Evolutionary conservation across 2,113 vertebrate genomes (phyloP), one percentile per base, ranked within the genome.

Genomic region (Tamias sibiricus): DNA sequence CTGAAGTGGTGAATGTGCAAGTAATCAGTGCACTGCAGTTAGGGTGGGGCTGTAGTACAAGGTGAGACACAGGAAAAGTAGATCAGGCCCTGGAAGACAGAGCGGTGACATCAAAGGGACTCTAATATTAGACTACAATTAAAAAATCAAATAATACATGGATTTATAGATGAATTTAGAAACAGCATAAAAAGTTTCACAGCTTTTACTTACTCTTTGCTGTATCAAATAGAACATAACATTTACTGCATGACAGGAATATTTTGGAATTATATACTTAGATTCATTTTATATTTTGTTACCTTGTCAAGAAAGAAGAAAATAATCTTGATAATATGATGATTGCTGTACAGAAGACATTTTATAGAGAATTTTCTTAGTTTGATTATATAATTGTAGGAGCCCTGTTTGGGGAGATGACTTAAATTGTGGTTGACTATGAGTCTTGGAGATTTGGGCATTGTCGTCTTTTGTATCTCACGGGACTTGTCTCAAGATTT

Each of bases 41-140:
- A 37, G 30, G 6, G 62, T 17, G 3, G 8, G 2, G 12, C 5
- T 22, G 4, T 2, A 8, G 35, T n/a, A 8, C 9, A 9, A 3
- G 8, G 16, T 47, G 8, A 64, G 40, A 57, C 24, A 4, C 24
- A 4, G 20, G 26, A 37, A 72, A 80, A 26, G 24, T 10, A 59
- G 24, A 10, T 12, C 47, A 6, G 22, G 16, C 2, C 13, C 8
- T 75, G 57, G 19, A 7, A 42, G 2, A 26, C 52, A 64, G 13
- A 66, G 3, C 14, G 44, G 30, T 10, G 6, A 10, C 8, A 47
- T 44, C 2, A 68, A 57, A 14, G 20, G 8, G 8, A 83, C 16
- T 26, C 22, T 40, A 49, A 49, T 49, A 16, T 83, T 32, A 28
- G 11, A 40, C n/a, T 30, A 74, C 4, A 44, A 14, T 35, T 71